phyloP scores from a whole-genome alignment of 2,888 invertebrate species.

The Onthophagus sagittarius region DNA sequence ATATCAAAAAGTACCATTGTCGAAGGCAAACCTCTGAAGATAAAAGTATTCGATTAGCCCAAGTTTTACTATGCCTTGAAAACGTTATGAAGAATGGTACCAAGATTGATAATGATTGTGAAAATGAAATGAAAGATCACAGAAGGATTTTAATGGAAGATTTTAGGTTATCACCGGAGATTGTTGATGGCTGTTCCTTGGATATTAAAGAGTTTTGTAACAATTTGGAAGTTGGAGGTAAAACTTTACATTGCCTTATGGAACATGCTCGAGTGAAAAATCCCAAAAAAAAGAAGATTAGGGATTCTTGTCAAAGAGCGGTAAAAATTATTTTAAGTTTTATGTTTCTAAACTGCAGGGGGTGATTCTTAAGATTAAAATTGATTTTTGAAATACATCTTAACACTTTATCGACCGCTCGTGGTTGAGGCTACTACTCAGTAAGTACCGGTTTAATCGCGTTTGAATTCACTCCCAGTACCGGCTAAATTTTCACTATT shows the following conservation, averaged over 20 bases:
- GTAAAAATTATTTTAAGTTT: conserved; percentile 39
- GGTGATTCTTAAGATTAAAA: no score
- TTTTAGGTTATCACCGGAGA: conserved; percentile 88
- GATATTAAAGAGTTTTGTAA: conserved; percentile 78
- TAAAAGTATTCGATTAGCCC: conserved; percentile 79
- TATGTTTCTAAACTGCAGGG: not conserved
- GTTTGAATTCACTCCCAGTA: no score
- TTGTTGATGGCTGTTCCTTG: conserved; percentile 80
- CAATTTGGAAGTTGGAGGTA: conserved; percentile 73
- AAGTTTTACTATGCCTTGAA: conserved; percentile 91
- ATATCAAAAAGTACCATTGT: conserved; percentile 83
- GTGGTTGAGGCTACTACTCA: no score
- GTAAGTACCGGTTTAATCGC: no score
- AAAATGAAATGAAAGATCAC: conserved; percentile 86
- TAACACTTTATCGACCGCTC: no score
- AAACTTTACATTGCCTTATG: conserved; percentile 95
- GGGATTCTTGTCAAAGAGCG: conserved; percentile 69
- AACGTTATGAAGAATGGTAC: conserved; percentile 66
- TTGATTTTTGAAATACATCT: no score
- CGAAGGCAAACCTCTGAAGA: conserved; percentile 77
- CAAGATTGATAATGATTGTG: conserved; percentile 73
- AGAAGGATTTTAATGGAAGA: conserved; percentile 89
- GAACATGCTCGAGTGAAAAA: conserved; percentile 70
- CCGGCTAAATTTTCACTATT: no score
- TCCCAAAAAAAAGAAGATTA: conserved; percentile 64